A percentile compares a stretch with the other conserved stretches of the same genome.
These are phyloP conservation scores for Ichneumon xanthorius DNA, from an alignment of 2,888 invertebrate species.

Conservation along the genomic window DNA sequence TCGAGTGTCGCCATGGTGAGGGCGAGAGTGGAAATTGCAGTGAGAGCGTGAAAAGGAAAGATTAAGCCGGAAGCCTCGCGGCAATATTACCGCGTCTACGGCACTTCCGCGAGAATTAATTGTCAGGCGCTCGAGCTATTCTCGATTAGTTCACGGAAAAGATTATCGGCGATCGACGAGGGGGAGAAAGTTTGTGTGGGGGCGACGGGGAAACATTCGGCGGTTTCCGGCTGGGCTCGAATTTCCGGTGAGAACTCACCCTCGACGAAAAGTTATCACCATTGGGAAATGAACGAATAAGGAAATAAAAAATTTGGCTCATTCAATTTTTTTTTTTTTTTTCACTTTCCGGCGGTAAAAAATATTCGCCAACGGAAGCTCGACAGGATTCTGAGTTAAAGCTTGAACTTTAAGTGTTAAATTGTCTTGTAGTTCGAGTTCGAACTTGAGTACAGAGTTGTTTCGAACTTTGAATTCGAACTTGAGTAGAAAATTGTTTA, in stretches of 20 bases:
- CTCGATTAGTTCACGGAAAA: neutral
- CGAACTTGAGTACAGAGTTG: too few relatives aligned
- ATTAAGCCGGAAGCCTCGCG: slow-evolving; percentile 1
- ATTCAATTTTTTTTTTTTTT: neutral
- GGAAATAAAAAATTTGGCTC: neutral
- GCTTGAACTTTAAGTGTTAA: too few relatives aligned
- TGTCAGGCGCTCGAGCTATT: slow-evolving; percentile 8
- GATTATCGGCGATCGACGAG: neutral
- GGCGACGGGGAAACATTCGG: slow-evolving; percentile 44
- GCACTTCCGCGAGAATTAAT: slow-evolving; percentile 57
- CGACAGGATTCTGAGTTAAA: too few relatives aligned
- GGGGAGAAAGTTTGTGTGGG: neutral
- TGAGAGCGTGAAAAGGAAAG: neutral
- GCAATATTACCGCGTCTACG: slow-evolving; percentile 56
- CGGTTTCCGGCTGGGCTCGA: slow-evolving; percentile 29
- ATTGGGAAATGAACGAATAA: neutral
- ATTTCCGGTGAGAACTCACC: slow-evolving; percentile 25
- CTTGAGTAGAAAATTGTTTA: too few relatives aligned
- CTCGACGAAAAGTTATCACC: neutral
- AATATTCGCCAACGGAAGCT: neutral
- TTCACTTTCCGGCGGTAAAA: neutral
- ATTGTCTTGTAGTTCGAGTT: too few relatives aligned
- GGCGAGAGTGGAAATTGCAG: neutral
- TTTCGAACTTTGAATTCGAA: too few relatives aligned
- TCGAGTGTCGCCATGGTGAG: neutral